phyloP scores from a whole-genome alignment of 2,113 vertebrate genomes.

The rabbit (Oryctolagus cuniculus) region DNA sequence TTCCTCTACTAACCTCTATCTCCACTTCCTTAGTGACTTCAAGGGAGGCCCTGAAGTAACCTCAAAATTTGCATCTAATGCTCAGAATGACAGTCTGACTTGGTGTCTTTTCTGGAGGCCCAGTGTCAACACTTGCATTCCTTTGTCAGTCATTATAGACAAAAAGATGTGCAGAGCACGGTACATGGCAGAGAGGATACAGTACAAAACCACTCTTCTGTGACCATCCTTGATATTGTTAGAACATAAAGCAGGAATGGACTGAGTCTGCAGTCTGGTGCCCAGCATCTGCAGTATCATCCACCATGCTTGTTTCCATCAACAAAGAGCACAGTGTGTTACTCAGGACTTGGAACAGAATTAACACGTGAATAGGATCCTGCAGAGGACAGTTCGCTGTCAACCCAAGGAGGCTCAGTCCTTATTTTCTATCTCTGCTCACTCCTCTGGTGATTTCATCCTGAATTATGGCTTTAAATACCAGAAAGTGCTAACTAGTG shows the following conservation, averaged over 20 bases:
- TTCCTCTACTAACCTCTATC: constrained; percentile 11
- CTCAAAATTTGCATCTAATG: constrained; percentile 48
- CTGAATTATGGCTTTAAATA: constrained; percentile 62
- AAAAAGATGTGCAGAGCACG: constrained; percentile 15
- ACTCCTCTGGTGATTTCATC: constrained; percentile 60
- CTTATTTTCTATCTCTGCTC: constrained; percentile 36
- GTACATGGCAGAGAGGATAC: not conserved
- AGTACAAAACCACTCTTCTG: constrained; percentile 5
- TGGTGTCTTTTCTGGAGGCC: not conserved
- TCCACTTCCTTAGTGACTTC: constrained; percentile 41
- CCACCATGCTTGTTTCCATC: not conserved
- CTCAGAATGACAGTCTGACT: not conserved
- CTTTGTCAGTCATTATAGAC: not conserved
- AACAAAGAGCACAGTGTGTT: not conserved
- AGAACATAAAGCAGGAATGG: not conserved
- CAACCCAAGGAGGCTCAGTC: constrained; percentile 12
- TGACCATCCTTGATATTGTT: not conserved
- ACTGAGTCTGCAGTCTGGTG: not conserved
- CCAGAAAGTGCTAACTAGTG: constrained; percentile 54
- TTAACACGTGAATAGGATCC: not conserved
- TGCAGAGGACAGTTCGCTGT: not conserved
- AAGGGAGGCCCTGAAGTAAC: not conserved
- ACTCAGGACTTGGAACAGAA: not conserved
- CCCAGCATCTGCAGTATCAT: not conserved
- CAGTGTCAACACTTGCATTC: not conserved